These are phyloP conservation scores for Crepidodera aurea DNA, from an alignment of 2,888 invertebrate species.

Conservation along the genomic window DNA sequence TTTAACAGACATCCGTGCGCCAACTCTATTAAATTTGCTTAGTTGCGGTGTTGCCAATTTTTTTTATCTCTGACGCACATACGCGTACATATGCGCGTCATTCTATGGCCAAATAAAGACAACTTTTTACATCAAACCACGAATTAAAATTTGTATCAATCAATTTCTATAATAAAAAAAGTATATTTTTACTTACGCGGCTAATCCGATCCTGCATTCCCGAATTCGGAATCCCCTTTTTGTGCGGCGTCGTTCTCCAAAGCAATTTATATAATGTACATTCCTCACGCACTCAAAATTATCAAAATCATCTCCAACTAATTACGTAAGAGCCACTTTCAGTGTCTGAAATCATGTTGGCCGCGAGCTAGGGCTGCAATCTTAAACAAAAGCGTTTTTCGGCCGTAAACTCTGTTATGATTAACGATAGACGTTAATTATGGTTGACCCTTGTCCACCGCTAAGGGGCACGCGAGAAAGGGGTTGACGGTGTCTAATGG, in stretches of 20 bases:
- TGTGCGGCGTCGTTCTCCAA: constrained; percentile 24
- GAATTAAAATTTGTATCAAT: no score
- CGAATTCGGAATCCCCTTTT: constrained; percentile 27
- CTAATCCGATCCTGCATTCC: constrained; percentile 18
- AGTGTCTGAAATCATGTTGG: constrained; percentile 33
- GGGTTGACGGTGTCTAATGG: constrained; percentile 9
- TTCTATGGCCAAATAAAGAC: no score
- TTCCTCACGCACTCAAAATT: constrained; percentile 40
- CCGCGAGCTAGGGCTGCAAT: constrained; percentile 39
- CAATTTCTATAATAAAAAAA: no score
- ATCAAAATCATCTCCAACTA: constrained; percentile 44
- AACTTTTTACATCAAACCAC: no score
- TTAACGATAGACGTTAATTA: constrained; percentile 55
- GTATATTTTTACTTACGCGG: no score
- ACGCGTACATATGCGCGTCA: no score
- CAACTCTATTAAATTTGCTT: no score
- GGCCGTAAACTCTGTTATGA: constrained; percentile 49
- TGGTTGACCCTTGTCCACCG: constrained; percentile 52
- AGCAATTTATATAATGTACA: constrained; percentile 36
- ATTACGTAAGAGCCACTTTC: constrained; percentile 42
- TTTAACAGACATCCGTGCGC: no score
- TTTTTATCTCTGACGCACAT: no score
- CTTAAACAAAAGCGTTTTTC: constrained; percentile 50
- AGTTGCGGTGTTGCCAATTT: no score
- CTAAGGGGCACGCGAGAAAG: constrained; percentile 15